Base-by-base conservation (phyloP, 1,140 invertebrate species). In the Microplitis mediator region DNA sequence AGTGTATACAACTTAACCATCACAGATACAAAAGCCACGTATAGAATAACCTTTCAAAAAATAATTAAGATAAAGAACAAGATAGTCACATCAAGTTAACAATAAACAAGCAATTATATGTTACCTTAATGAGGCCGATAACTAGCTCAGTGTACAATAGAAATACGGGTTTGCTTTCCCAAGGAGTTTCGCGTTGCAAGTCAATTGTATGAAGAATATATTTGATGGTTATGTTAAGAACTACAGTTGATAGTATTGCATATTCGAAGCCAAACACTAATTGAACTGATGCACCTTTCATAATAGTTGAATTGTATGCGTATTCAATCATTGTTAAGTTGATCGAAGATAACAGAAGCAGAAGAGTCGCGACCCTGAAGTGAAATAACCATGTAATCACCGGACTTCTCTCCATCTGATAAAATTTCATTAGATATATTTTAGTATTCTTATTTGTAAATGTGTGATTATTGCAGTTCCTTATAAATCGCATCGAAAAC, bases 211-310 rank as follows among this genome's bases (percentile, higher is more conserved):
- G 98, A 4, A 99, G 88, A 13, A 96, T 87, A 86, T 99, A 99
- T 88, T 99, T 99, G 50, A 99, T 95, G 5, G 92, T 90, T 64
- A 98, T 98, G 84, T 98, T 98, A 8, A 95, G 87, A 14, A 98
- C 94, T 78, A 98, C 94, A 3, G 97, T 98, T 32, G 99, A 87
- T 5, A 99, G 88, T 81, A 99, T 97, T 67, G 97, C 97, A 89
- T 99, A 99, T 89, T 99, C 98, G 90, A 99, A 99, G 65, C 98
- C 98, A 90, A 99, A 99, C 4, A 99, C 98, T 51, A 99, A 88
- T 86, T 99, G 98, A 0, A 99, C 97, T 4, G 97, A 98, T 31
- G 98, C 96, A 52, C 98, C 98, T 85, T 97, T 97, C 0, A 92
- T 90, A 5, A 98, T 84, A n/a, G 97, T 99, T 70, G 95, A 95